Evolutionary conservation across 2,888 invertebrate species (phyloP).

Genomic region (Cotesia congregata): DNA sequence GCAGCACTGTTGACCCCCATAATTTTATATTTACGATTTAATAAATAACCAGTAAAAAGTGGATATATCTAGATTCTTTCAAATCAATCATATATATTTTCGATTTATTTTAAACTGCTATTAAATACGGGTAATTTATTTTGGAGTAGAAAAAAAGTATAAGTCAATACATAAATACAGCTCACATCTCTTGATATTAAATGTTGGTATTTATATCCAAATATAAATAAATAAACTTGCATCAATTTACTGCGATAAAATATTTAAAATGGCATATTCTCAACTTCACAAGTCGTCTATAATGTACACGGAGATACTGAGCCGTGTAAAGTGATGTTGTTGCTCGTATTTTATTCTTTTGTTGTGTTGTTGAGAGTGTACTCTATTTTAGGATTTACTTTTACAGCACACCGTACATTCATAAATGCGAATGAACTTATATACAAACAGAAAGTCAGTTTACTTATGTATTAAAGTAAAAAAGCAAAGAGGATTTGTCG

Average conservation of each 20-base stretch:
- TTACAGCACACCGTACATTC: neutral
- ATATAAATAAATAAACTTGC: neutral
- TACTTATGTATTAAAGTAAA: neutral
- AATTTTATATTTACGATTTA: constrained; percentile 1
- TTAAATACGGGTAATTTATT: neutral
- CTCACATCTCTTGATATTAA: neutral
- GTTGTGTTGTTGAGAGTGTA: neutral
- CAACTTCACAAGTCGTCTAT: neutral
- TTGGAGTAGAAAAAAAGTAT: neutral
- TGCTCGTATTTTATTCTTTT: neutral
- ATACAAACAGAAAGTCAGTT: neutral
- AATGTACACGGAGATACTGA: neutral
- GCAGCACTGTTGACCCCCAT: neutral
- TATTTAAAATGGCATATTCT: neutral
- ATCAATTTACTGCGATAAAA: neutral
- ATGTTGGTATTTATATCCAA: too few species aligned
- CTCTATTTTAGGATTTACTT: neutral
- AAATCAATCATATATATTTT: neutral
- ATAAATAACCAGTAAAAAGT: neutral
- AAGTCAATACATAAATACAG: neutral
- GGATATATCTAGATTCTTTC: neutral
- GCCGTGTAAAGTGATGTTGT: neutral
- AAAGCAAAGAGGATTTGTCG: neutral
- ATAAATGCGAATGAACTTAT: neutral
- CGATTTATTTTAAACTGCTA: neutral